Percentiles rank a stretch among this genome's conserved stretches.
Evolutionary conservation across 2,113 vertebrate species (phyloP).

Genomic region (Nanorana parkeri): DNA sequence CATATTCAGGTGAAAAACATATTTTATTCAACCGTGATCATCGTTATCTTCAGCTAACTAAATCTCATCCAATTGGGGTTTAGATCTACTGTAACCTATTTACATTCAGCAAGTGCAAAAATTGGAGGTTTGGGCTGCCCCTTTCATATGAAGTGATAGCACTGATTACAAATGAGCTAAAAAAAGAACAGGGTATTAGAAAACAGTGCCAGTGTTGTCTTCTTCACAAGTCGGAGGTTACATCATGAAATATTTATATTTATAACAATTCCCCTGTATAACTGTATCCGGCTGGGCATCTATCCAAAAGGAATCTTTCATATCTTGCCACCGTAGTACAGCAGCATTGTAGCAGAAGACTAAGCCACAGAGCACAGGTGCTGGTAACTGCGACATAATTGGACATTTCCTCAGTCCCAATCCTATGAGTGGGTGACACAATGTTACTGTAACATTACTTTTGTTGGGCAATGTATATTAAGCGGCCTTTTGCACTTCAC

Average conservation of each 20-base stretch:
- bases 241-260: neutral
- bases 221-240: neutral
- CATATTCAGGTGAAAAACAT: too few species aligned
- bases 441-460: conserved; percentile 27
- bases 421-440: conserved; percentile 13
- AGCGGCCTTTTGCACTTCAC: conserved; percentile 42
- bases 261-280: neutral
- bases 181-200: too few species aligned
- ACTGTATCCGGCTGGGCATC: neutral
- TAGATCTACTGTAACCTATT: too few species aligned
- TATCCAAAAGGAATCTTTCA: conserved; percentile 7
- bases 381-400: conserved; percentile 27
- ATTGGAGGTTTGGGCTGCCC: too few species aligned
- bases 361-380: neutral
- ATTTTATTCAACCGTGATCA: too few species aligned
- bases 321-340: neutral
- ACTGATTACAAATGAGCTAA: too few species aligned
- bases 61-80: too few species aligned
- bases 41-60: too few species aligned
- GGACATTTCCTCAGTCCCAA: conserved; percentile 29
- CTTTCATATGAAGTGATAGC: too few species aligned
- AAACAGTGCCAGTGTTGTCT: too few species aligned
- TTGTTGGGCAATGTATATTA: conserved; percentile 52
- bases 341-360: neutral
- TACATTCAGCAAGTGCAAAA: too few species aligned